Base-by-base conservation (phyloP, 2,888 invertebrate genomes). In the Diarsia rubi region DNA sequence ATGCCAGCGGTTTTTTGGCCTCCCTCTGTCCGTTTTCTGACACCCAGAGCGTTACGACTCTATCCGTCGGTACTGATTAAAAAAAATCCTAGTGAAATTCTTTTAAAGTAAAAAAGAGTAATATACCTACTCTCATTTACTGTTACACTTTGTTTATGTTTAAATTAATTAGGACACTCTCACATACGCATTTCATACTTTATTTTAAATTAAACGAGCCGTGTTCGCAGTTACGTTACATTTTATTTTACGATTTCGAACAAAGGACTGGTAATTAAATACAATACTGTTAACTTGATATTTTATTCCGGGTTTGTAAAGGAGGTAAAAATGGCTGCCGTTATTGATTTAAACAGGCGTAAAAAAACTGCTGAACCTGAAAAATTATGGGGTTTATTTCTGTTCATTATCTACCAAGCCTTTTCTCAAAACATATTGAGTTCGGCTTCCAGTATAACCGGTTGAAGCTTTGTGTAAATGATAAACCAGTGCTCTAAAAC, bases 221-320 rank as follows among this genome's bases (percentile, higher is more conserved):
- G 31, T 49, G n/a, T 75, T 74, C 24, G 16, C 31, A 45, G 47
- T 72, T 27, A 16, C 21, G 57, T 74, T 11, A 64, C n/a, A 42
- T 64, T 74, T 63, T 42, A 54, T 63, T 73, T 64, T 27, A 75
- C 14, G 47, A 49, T 37, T 16, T 16, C 16, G 45, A 37, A 63
- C 37, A 54, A 47, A 72, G 62, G 24, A 70, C 59, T 49, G 27
- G 16, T 64, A 63, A 57, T 47, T 73, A 64, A 57, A 73, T 64
- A 73, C 27, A n/a, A n/a, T 54, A 14, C 42, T 47, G 37, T 14
- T 37, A 57, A 47, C 27, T 37, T 42, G 42, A 42, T 57, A 71
- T 71, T 62, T 73, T 37, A 62, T 71, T 52, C 24, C 24, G 52
- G 14, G 2, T 42, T 60, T 27, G 37, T 2, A 9, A 63, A 14